Evolutionary conservation across 2,113 vertebrate species (phyloP).

Genomic region (Phalacrocorax brasilianus): DNA sequence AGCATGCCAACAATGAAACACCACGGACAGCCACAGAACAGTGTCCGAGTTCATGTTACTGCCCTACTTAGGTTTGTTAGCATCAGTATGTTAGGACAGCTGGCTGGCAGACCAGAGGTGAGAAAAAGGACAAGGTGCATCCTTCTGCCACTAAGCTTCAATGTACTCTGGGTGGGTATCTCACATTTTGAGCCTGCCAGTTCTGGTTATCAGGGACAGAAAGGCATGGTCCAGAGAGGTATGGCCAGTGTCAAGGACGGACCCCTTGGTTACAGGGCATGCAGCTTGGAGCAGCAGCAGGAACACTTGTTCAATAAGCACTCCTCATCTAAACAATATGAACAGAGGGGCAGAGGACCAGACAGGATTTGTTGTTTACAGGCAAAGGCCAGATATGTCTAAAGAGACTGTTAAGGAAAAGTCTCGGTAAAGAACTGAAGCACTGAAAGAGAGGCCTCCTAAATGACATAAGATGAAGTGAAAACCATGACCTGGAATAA

Average conservation of each 20-base stretch:
- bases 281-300: neutral
- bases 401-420: neutral
- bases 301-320: neutral
- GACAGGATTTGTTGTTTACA: neutral
- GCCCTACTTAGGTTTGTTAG: neutral
- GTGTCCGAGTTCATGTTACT: neutral
- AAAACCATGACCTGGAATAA: neutral
- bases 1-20: neutral
- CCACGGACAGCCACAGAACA: accelerated
- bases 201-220: neutral
- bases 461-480: neutral
- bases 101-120: neutral
- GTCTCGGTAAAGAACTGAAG: neutral
- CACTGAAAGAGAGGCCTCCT: neutral
- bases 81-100: neutral
- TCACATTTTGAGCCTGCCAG: neutral
- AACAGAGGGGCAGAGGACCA: neutral
- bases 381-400: neutral
- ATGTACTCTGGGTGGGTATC: neutral
- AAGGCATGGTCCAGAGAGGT: neutral
- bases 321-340: neutral
- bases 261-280: neutral
- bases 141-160: neutral
- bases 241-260: neutral
- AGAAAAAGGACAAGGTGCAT: neutral